Evolutionary conservation across 2,888 invertebrate genomes (phyloP).

Genomic region (Rotaria macrura): DNA sequence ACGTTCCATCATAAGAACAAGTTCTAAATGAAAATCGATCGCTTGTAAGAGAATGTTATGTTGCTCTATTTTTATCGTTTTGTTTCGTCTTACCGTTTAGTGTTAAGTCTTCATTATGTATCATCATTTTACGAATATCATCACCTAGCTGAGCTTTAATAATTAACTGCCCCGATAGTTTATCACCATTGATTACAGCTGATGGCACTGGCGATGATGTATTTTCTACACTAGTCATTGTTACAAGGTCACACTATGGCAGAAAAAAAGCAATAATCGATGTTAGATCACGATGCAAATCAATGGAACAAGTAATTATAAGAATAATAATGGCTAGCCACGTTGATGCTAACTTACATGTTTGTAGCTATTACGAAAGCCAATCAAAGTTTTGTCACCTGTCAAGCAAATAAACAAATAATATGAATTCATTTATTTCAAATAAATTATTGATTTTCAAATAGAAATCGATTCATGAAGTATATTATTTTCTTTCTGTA

Average conservation of each 20-base stretch:
- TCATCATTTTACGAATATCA: slow-evolving; percentile 61
- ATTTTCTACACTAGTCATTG: neutral
- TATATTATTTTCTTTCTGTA: neutral
- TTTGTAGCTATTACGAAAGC: neutral
- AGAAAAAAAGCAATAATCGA: neutral
- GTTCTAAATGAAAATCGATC: slow-evolving; percentile 45
- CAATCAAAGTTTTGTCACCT: neutral
- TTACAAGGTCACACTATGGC: neutral
- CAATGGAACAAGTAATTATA: neutral
- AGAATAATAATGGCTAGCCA: neutral
- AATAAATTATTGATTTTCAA: neutral
- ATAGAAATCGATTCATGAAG: neutral
- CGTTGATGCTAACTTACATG: neutral
- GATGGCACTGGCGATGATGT: neutral
- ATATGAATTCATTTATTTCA: too few relatives aligned
- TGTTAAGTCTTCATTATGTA: slow-evolving; percentile 64
- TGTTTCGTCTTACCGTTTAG: slow-evolving; percentile 49
- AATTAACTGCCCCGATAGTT: slow-evolving; percentile 46
- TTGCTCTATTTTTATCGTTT: too few relatives aligned
- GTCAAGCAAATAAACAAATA: neutral
- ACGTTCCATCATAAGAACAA: slow-evolving; percentile 64
- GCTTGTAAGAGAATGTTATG: neutral
- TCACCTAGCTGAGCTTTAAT: slow-evolving; percentile 57
- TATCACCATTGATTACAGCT: neutral
- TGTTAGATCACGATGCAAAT: neutral